Conservation (phyloP, 2,113 vertebrate genomes). For the Peucedramus taeniatus region DNA sequence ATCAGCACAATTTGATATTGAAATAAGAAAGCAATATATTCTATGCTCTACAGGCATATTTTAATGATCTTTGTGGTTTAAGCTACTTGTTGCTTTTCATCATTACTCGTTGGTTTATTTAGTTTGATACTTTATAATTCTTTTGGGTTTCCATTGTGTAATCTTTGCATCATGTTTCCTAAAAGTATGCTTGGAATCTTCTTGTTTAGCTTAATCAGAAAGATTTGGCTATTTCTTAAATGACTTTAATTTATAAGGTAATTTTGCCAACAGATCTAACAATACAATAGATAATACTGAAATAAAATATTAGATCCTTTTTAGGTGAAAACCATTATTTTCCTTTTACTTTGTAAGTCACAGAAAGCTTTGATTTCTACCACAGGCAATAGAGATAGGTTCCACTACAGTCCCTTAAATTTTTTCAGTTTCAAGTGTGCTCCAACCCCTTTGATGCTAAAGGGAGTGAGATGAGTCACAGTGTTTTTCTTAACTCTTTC, state of each 20-base stretch:
- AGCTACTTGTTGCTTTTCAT: not conserved
- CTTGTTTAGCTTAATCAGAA: not conserved
- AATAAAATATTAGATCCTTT: not conserved
- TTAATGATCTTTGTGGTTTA: not conserved
- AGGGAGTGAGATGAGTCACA: not conserved
- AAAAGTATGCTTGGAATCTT: not conserved
- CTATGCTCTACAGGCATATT: not conserved
- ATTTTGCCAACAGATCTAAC: not conserved
- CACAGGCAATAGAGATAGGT: not conserved
- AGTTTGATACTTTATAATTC: not conserved
- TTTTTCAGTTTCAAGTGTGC: not conserved
- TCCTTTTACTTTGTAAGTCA: not conserved
- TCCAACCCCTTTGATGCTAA: not conserved
- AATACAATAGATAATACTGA: not conserved
- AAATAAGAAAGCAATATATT: not conserved
- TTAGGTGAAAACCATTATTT: not conserved
- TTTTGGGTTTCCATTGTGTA: not conserved
- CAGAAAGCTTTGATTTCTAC: not conserved
- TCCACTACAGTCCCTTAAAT: rapidly evolving
- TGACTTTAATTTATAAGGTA: not conserved
- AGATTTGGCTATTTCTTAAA: not conserved
- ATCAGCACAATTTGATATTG: not conserved
- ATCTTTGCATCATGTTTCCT: not conserved
- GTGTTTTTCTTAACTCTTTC: not conserved
- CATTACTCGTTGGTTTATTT: not conserved